Evolutionary conservation across 2,888 invertebrate species (phyloP).

Genomic region (Deilephila elpenor): DNA sequence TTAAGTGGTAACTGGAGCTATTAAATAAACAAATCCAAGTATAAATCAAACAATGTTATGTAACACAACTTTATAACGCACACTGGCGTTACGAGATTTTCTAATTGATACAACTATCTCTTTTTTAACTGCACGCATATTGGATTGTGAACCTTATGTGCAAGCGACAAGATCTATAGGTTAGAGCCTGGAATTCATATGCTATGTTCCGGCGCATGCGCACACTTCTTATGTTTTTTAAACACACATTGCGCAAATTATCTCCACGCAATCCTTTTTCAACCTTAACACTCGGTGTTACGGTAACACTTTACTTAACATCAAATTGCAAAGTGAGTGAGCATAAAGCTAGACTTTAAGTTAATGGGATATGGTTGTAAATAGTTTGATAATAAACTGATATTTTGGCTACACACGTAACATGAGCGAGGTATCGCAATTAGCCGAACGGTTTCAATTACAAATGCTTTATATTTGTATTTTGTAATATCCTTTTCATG

Average conservation of each 20-base stretch:
- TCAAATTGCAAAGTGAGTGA: not conserved
- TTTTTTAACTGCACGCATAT: conserved; percentile 14
- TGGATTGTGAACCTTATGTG: conserved; percentile 17
- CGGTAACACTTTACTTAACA: not conserved
- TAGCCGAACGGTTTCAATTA: conserved; percentile 63
- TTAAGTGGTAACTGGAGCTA: not conserved
- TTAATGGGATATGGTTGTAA: not conserved
- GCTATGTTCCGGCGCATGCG: conserved; percentile 25
- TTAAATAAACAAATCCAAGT: conserved; percentile 14
- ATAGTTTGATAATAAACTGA: not conserved
- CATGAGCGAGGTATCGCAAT: conserved; percentile 47
- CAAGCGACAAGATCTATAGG: conserved; percentile 5
- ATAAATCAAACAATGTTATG: conserved; percentile 24
- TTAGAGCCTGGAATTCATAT: conserved; percentile 17
- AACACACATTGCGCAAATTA: conserved; percentile 21
- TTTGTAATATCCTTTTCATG: conserved; percentile 62
- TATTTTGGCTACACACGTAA: conserved; percentile 49
- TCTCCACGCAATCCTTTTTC: not conserved
- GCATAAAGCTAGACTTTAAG: not conserved
- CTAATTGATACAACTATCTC: conserved; percentile 27
- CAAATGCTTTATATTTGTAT: conserved; percentile 54
- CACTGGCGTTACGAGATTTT: conserved; percentile 26
- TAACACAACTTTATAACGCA: conserved; percentile 25
- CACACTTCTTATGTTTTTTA: conserved; percentile 26
- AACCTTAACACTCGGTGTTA: not conserved